Evolutionary conservation across 1,140 invertebrate genomes (phyloP), one percentile per base, ranked within the genome.

Genomic region (Palaemon carinicauda): DNA sequence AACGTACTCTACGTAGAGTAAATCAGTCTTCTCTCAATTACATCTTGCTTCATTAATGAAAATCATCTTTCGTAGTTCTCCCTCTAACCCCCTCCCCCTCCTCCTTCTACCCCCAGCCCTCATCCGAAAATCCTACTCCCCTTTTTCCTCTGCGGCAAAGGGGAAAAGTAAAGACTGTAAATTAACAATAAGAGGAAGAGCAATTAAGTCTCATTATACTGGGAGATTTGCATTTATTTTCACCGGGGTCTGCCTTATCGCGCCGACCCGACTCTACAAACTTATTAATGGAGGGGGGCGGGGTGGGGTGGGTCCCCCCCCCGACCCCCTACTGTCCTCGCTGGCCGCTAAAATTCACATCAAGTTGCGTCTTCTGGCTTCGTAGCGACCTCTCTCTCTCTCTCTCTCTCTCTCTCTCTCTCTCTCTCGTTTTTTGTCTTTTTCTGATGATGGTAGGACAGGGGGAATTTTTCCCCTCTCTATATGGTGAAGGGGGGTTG

Each of bases 161-260:
- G 24, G 56, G 56, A 60, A 53, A 52, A 74, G 80, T 51, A 69
- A 73, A 73, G 80, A 29, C 41, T 82, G 80, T 82, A 82, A 82
- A 82, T 82, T 74, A 82, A 73, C 80, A 52, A 82, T 74, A 54
- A 69, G 50, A 82, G 80, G 80, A 69, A 74, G 80, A 54, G 50
- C 80, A 82, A 82, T 82, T 82, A 82, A 75, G 80, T 54, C 80
- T 82, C 80, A 82, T 82, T 82, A 82, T 82, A 21, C 56, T 15
- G 24, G 52, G 69, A 75, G 80, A 82, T 82, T 82, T 82, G 80
- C 80, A 82, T 82, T 82, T 82, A 82, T 82, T 82, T 71, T 54
- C 60, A 9, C 12, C 24, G 24, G 69, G 41, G 21, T 71, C 80
- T 82, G 80, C 80, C 80, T 82, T 82, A 82, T 82, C 80, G 19